phyloP scores from a whole-genome alignment of 2,888 invertebrate genomes.

The Eristalis pertinax region DNA sequence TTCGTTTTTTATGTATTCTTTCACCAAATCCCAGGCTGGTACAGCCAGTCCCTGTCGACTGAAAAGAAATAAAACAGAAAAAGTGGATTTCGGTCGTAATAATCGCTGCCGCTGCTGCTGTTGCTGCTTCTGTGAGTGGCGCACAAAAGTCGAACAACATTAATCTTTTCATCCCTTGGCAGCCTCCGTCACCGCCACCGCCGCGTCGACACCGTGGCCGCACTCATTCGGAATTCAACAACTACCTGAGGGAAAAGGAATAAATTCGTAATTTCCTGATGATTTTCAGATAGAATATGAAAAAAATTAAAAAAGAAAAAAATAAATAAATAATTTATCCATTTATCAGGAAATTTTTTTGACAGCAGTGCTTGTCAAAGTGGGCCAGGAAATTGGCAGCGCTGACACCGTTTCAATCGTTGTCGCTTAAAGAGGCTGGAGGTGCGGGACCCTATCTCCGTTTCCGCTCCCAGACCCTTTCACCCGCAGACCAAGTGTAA shows the following conservation, averaged over 20 bases:
- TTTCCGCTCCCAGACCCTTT: background rate
- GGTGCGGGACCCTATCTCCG: too few relatives aligned
- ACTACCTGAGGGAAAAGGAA: background rate
- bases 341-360: background rate
- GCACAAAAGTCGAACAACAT: background rate
- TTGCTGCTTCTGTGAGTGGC: background rate
- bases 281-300: constrained; percentile 2
- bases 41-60: background rate
- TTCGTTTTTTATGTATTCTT: background rate
- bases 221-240: background rate
- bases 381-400: background rate
- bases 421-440: background rate
- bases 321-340: constrained; percentile 2
- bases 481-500: background rate
- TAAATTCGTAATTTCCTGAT: constrained; percentile 1
- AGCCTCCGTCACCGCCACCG: background rate
- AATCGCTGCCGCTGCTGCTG: background rate
- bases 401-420: background rate
- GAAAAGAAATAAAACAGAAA: background rate
- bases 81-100: constrained; percentile 1
- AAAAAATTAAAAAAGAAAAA: constrained; percentile 8
- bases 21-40: background rate
- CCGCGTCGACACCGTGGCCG: too few relatives aligned
- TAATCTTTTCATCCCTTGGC: background rate
- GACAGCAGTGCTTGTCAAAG: background rate